phyloP scores from a whole-genome alignment of 2,888 invertebrate genomes.

The Bellardia pandia region DNA sequence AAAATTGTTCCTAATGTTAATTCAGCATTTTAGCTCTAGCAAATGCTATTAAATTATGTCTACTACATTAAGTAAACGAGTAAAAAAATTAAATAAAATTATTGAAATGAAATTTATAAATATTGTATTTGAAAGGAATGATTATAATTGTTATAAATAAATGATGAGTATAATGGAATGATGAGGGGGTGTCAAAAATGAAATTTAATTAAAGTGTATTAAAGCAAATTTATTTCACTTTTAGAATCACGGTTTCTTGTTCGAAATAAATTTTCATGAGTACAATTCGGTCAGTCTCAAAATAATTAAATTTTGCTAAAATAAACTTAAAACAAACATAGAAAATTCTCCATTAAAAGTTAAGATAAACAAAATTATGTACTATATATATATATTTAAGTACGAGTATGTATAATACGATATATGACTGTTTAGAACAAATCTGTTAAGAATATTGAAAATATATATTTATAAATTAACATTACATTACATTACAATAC shows the following conservation, averaged over 20 bases:
- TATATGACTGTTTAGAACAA: conserved; percentile 22
- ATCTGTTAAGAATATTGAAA: background rate
- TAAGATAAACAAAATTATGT: background rate
- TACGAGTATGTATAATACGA: background rate
- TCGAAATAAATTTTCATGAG: conserved; percentile 24
- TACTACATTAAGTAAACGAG: background rate
- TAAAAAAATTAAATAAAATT: background rate
- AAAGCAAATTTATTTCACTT: conserved; percentile 36
- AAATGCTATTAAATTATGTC: background rate
- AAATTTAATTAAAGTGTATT: conserved; percentile 1
- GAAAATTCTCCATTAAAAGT: background rate
- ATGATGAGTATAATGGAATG: conserved; percentile 4
- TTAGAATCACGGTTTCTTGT: conserved; percentile 24
- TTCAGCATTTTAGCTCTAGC: background rate
- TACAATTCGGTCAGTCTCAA: conserved; percentile 69
- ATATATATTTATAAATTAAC: background rate
- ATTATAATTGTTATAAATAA: conserved; percentile 8
- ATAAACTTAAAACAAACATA: conserved; percentile 16
- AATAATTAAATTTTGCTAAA: conserved; percentile 52
- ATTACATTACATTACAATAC: background rate
- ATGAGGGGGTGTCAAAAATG: background rate
- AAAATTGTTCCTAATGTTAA: background rate
- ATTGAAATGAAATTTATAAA: conserved; percentile 30
- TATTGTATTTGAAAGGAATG: conserved; percentile 21
- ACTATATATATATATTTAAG: no score